Percentiles rank a stretch among this genome's conserved stretches.
These are phyloP conservation scores for Sciurus carolinensis DNA, from an alignment of 2,797 vertebrate genomes.

Conservation along the genomic window DNA sequence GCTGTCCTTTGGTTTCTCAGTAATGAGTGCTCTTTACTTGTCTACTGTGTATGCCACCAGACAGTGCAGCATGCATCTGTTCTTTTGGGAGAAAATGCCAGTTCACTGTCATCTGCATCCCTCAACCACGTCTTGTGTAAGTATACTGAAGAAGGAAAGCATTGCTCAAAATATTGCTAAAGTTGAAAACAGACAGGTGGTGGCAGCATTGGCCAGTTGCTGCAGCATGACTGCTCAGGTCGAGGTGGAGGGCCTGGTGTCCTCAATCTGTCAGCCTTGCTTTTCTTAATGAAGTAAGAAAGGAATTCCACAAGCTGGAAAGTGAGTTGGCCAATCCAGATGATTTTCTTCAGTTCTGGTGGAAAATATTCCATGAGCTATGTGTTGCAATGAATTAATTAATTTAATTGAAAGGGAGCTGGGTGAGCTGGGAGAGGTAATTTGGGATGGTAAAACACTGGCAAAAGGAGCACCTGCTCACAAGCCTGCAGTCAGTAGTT, in stretches of 20 bases:
- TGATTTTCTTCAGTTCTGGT: neutral
- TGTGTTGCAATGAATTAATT: neutral
- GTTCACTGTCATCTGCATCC: conserved; percentile 49
- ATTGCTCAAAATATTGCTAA: conserved; percentile 66
- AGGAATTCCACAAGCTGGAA: neutral
- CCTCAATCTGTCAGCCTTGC: neutral
- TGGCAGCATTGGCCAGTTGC: conserved; percentile 63
- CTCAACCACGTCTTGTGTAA: neutral
- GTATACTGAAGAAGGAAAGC: conserved; percentile 78
- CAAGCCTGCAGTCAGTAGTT: neutral
- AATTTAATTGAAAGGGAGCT: neutral
- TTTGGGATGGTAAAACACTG: neutral
- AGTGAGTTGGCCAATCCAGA: neutral
- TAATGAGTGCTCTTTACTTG: conserved; percentile 59
- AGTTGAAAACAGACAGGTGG: conserved; percentile 73
- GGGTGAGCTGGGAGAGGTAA: neutral
- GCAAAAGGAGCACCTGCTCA: neutral
- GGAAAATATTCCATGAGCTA: neutral
- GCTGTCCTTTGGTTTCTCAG: conserved; percentile 36
- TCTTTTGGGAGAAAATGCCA: conserved; percentile 83
- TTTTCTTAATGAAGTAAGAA: conserved; percentile 6
- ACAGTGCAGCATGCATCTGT: neutral
- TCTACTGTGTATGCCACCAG: neutral
- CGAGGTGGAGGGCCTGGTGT: neutral
- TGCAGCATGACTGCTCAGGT: neutral